Percentiles rank a stretch among this genome's conserved stretches.
Evolutionary conservation across 2,797 vertebrate species (phyloP).

Genomic region (Picus viridis): DNA sequence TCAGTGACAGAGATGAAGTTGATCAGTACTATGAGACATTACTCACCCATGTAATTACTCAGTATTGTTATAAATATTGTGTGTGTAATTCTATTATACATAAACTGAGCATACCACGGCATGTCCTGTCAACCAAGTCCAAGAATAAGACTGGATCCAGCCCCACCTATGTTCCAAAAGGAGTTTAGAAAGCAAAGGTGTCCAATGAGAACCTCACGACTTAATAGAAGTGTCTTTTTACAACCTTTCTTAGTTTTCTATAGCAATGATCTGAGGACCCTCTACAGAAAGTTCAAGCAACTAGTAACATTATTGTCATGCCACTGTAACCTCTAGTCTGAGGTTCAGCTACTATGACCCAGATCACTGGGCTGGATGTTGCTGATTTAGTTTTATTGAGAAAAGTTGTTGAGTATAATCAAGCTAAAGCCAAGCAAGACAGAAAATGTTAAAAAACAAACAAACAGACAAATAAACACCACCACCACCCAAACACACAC

Average conservation of each 20-base stretch:
- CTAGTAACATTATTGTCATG: not conserved
- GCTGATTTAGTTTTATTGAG: not conserved
- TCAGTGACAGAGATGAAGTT: not conserved
- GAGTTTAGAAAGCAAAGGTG: not conserved
- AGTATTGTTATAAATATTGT: not conserved
- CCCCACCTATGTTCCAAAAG: not conserved
- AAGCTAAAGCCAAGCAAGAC: not conserved
- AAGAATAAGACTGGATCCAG: not conserved
- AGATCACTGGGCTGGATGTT: not conserved
- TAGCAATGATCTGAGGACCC: not conserved
- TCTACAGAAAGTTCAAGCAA: not conserved
- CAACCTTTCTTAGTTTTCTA: not conserved
- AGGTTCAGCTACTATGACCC: not conserved
- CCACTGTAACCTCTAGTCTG: not conserved
- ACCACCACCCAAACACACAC: too few species aligned
- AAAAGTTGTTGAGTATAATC: not conserved
- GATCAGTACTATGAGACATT: not conserved
- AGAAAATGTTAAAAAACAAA: not conserved
- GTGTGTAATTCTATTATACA: not conserved
- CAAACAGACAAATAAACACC: too few species aligned
- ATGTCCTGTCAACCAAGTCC: not conserved
- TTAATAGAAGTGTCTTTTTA: fast-evolving
- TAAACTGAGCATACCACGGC: not conserved
- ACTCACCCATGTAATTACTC: not conserved
- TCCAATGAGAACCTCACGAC: not conserved